These are phyloP conservation scores for Diabrotica undecimpunctata DNA, from an alignment of 1,140 invertebrate genomes.

Conservation along the genomic window DNA sequence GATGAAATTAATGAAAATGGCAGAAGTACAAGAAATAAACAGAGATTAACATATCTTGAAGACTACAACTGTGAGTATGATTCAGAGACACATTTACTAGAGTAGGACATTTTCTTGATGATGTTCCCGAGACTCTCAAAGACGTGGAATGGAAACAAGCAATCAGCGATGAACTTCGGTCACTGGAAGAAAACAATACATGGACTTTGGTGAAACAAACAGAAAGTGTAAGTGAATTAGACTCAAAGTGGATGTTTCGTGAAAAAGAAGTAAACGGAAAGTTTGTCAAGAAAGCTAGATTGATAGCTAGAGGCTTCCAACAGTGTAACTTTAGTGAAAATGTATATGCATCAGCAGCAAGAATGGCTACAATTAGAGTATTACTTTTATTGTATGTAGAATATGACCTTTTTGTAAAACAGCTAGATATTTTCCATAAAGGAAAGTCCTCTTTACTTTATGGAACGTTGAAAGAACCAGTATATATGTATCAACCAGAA, in stretches of 20 bases:
- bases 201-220: conserved; percentile 13
- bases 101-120: conserved; percentile 4
- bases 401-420: no score
- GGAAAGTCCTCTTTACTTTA: no score
- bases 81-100: conserved; percentile 15
- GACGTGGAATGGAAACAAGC: no score
- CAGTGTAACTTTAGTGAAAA: conserved; percentile 7
- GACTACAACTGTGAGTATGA: not conserved
- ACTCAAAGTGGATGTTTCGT: conserved; percentile 25
- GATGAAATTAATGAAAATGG: not conserved
- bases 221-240: not conserved
- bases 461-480: no score
- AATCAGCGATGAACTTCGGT: no score
- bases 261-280: conserved; percentile 19
- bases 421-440: no score
- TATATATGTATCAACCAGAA: no score
- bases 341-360: conserved; percentile 19
- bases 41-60: not conserved
- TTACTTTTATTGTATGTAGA: no score
- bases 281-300: conserved; percentile 22
- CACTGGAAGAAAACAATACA: conserved; percentile 21
- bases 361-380: no score
- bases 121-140: conserved; percentile 6
- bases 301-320: no score
- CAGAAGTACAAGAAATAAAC: not conserved